Conservation (phyloP, 1,140 invertebrate species). For the Cotesia vestalis region DNA sequence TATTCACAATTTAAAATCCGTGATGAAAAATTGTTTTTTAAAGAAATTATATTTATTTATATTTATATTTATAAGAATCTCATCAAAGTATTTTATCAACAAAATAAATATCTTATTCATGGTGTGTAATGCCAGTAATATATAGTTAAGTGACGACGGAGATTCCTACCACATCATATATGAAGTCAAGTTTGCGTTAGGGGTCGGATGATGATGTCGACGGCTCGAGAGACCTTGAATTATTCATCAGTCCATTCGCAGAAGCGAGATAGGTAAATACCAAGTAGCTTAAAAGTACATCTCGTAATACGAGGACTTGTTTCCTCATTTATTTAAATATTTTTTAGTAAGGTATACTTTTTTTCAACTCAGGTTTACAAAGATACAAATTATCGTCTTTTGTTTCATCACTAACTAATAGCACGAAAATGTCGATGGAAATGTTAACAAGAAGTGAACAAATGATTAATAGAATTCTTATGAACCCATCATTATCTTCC, state of each 20-base stretch:
- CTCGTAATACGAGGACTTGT: slow-evolving; percentile 42
- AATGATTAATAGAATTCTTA: too few species aligned
- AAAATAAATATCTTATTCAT: background rate
- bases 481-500: too few species aligned
- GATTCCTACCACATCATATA: background rate
- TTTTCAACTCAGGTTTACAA: background rate
- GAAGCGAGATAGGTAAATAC: slow-evolving; percentile 35
- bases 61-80: background rate
- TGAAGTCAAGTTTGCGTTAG: slow-evolving; percentile 31
- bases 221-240: slow-evolving; percentile 47
- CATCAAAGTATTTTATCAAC: background rate
- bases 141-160: background rate
- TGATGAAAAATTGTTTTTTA: too few species aligned
- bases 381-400: background rate
- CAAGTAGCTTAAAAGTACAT: slow-evolving; percentile 46
- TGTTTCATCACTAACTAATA: too few species aligned
- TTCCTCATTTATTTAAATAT: slow-evolving; percentile 12
- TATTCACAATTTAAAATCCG: too few species aligned
- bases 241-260: slow-evolving; percentile 55
- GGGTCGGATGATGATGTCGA: slow-evolving; percentile 26
- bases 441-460: too few species aligned
- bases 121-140: slow-evolving; percentile 24
- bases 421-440: too few species aligned
- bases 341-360: slow-evolving; percentile 14
- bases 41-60: background rate